Percentiles rank a stretch among this genome's conserved stretches.
phyloP scores from a whole-genome alignment of 2,113 vertebrate species.

The Turdus rufiventris region DNA sequence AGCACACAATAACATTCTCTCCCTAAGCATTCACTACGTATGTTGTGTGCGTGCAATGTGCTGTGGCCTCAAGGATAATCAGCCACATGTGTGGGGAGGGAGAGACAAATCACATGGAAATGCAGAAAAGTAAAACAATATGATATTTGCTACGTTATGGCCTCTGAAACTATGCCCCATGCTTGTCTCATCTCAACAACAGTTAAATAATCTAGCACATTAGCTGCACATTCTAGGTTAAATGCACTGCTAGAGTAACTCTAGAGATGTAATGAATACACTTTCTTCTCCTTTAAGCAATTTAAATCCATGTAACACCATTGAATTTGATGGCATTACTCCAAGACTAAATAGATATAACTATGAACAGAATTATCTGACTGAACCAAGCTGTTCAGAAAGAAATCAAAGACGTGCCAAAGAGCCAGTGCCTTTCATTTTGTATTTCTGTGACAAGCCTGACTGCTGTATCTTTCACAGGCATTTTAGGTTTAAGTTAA shows the following conservation, averaged over 20 bases:
- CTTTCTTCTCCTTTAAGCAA: constrained; percentile 16
- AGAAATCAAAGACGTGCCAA: constrained; percentile 34
- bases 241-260: neutral
- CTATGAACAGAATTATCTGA: constrained; percentile 47
- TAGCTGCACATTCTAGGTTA: neutral
- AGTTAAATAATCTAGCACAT: neutral
- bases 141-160: neutral
- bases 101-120: neutral
- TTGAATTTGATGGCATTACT: neutral
- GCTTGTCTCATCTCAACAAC: neutral
- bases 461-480: neutral
- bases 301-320: constrained; percentile 21
- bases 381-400: constrained; percentile 42
- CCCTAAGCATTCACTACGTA: neutral
- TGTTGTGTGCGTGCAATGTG: neutral
- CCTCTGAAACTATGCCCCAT: neutral
- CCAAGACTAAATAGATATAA: constrained; percentile 45
- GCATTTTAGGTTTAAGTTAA: neutral
- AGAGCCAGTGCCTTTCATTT: constrained; percentile 24
- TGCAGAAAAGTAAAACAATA: neutral
- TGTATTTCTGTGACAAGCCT: constrained; percentile 13
- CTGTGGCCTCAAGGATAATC: neutral
- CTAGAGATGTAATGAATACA: neutral
- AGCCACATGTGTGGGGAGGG: neutral
- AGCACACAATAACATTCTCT: neutral